Evolutionary conservation across 2,113 vertebrate genomes (phyloP).

Genomic region (Odontophorus gujanensis): DNA sequence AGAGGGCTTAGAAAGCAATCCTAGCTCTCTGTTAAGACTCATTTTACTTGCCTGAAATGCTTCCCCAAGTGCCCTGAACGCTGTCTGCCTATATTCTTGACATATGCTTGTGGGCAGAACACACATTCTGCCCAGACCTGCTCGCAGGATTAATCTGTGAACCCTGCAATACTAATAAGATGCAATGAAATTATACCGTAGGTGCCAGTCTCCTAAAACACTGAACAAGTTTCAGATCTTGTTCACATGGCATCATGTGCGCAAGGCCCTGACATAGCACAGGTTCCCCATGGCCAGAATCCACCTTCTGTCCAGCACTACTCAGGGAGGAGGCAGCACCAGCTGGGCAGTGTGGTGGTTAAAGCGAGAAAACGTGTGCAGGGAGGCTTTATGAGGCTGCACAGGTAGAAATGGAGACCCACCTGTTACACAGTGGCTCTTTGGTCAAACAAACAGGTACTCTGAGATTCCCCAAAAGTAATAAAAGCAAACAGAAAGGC

Average conservation of each 20-base stretch:
- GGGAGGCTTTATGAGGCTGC: background rate
- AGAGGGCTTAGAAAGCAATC: slow-evolving; percentile 70
- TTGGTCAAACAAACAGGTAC: background rate
- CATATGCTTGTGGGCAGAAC: background rate
- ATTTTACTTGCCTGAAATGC: slow-evolving; percentile 57
- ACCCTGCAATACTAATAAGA: background rate
- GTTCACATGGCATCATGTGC: fast-evolving
- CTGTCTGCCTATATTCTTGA: background rate
- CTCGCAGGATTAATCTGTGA: background rate
- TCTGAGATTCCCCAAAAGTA: background rate
- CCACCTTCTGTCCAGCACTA: background rate
- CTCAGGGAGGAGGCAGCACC: background rate
- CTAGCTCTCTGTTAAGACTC: slow-evolving; percentile 48
- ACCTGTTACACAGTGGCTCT: fast-evolving
- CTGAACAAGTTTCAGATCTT: background rate
- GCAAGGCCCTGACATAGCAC: background rate
- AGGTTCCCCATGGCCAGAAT: background rate
- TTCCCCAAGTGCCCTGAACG: background rate
- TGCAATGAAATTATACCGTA: background rate
- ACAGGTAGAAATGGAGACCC: background rate
- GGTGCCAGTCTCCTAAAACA: background rate
- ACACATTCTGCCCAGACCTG: background rate
- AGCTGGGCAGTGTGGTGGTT: background rate
- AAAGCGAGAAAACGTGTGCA: background rate
- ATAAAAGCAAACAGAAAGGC: background rate